phyloP scores from a whole-genome alignment of 1,140 invertebrate species.

The Eubasilissa regina region DNA sequence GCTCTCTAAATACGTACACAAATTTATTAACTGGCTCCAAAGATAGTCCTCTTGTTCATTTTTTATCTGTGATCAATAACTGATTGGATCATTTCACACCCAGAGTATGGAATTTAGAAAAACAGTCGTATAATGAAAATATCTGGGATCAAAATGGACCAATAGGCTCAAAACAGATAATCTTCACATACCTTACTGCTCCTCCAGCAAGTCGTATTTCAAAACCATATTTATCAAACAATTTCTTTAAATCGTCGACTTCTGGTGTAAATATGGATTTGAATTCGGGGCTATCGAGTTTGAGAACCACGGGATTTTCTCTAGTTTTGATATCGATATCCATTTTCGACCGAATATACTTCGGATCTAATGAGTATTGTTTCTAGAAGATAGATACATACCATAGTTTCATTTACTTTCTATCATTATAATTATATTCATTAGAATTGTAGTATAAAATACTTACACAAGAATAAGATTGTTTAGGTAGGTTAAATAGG shows the following conservation, averaged over 20 bases:
- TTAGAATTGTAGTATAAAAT: conserved; percentile 4
- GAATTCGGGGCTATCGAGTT: conserved; percentile 82
- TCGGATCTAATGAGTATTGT: conserved; percentile 60
- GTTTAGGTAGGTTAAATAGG: background rate
- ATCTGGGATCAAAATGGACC: too few relatives aligned
- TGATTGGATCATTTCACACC: too few relatives aligned
- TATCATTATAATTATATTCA: too few relatives aligned
- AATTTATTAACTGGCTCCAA: too few relatives aligned
- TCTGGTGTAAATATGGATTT: conserved; percentile 88
- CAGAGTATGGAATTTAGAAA: background rate
- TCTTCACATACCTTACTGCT: conserved; percentile 84
- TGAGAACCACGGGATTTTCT: conserved; percentile 79
- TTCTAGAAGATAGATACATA: conserved; percentile 60
- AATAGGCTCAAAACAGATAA: too few relatives aligned
- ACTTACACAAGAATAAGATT: background rate
- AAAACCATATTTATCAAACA: conserved; percentile 89
- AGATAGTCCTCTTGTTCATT: too few relatives aligned
- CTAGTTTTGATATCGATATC: conserved; percentile 72
- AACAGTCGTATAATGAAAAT: background rate
- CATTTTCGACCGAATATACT: conserved; percentile 57
- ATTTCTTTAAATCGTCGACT: conserved; percentile 76
- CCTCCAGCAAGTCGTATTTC: conserved; percentile 96
- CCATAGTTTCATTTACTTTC: too few relatives aligned
- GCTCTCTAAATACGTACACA: too few relatives aligned
- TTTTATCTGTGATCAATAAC: too few relatives aligned